Evolutionary conservation across 2,797 vertebrate species (phyloP).

Genomic region (Pyrrhura leucotis): DNA sequence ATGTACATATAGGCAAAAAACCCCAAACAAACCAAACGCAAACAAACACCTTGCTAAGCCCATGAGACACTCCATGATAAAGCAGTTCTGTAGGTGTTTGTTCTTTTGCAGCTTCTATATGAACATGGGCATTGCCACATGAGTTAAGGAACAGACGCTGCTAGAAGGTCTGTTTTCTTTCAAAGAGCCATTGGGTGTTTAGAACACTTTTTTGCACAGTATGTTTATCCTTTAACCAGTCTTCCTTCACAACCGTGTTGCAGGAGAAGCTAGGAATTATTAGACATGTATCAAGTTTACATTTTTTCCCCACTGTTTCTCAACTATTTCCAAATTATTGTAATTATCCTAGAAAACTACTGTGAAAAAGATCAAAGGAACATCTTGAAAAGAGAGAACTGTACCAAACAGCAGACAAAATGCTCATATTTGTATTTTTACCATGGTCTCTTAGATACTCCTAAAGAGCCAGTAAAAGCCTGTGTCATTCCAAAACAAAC

Average conservation of each 20-base stretch:
- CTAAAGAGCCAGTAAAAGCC: neutral
- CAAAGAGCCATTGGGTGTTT: neutral
- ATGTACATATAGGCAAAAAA: neutral
- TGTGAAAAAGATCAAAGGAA: neutral
- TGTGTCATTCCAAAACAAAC: too few relatives aligned
- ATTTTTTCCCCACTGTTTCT: neutral
- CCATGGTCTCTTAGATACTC: rapidly evolving
- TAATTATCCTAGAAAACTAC: neutral
- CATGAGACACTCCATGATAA: neutral
- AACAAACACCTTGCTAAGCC: neutral
- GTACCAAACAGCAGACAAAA: neutral
- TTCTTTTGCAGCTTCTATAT: neutral
- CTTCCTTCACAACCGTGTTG: neutral
- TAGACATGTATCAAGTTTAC: neutral
- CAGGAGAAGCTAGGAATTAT: neutral
- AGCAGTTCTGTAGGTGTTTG: neutral
- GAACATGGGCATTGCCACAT: rapidly evolving
- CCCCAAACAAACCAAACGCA: neutral
- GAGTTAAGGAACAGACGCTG: neutral
- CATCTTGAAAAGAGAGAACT: neutral
- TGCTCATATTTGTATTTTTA: rapidly evolving
- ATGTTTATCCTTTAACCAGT: neutral
- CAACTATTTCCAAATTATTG: neutral
- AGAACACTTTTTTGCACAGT: neutral
- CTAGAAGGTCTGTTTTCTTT: neutral